phyloP scores from a whole-genome alignment of 2,113 vertebrate species.

The Cottus gobio region DNA sequence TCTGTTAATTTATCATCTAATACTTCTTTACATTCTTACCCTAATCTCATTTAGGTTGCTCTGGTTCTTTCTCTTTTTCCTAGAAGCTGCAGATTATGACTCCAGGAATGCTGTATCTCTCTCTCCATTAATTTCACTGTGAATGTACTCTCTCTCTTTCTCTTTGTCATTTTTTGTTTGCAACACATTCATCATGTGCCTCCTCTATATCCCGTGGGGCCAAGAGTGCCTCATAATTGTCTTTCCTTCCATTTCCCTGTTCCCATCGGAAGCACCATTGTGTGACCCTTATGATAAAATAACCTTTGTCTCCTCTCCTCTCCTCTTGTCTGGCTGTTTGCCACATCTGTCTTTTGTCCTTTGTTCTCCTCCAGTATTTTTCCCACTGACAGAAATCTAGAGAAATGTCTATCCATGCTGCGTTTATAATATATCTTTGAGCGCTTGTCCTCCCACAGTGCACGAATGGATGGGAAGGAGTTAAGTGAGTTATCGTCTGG shows the following conservation, averaged over 20 bases:
- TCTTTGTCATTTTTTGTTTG: constrained; percentile 55
- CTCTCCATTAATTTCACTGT: constrained; percentile 49
- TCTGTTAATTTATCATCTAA: constrained; percentile 9
- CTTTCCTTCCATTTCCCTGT: constrained; percentile 51
- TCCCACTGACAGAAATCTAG: constrained; percentile 61
- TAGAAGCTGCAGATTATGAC: constrained; percentile 30
- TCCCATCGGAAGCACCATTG: constrained; percentile 56
- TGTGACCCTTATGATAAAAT: constrained; percentile 65
- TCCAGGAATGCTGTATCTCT: constrained; percentile 7
- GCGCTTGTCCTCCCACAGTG: constrained; percentile 25
- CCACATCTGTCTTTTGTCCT: constrained; percentile 76
- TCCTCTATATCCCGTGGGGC: constrained; percentile 43
- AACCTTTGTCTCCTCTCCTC: constrained; percentile 40
- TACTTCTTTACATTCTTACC: not conserved
- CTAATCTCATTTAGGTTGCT: not conserved
- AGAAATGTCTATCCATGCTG: constrained; percentile 60
- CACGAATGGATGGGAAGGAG: constrained; percentile 24
- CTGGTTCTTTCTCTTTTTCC: constrained; percentile 11
- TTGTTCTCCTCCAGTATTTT: constrained; percentile 56
- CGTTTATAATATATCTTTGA: constrained; percentile 56
- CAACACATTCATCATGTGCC: constrained; percentile 70
- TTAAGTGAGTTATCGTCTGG: constrained; percentile 35
- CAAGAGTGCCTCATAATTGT: constrained; percentile 64
- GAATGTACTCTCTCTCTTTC: constrained; percentile 30
- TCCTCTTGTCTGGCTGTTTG: constrained; percentile 44